These are phyloP conservation scores for Drosophila sp. DNA, from an alignment of 1,140 invertebrate species.

Conservation along the genomic window DNA sequence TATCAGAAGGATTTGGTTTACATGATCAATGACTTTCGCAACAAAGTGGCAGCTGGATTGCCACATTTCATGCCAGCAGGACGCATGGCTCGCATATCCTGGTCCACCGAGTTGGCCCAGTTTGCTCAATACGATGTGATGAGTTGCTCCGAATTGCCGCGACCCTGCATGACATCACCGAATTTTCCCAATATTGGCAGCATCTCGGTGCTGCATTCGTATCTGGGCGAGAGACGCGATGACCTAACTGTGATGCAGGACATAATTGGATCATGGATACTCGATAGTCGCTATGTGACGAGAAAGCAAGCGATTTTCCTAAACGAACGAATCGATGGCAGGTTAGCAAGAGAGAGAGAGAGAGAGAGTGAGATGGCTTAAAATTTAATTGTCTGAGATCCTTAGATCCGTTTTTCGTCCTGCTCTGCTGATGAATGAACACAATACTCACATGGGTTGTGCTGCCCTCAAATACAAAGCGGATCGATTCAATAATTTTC, in stretches of 20 bases:
- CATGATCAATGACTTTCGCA: constrained; percentile 35
- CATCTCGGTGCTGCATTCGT: constrained; percentile 13
- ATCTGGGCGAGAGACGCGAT: not conserved
- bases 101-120: constrained; percentile 41
- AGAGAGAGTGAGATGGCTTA: no score
- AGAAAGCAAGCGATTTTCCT: constrained; percentile 2
- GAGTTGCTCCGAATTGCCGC: not conserved
- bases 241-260: not conserved
- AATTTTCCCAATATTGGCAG: constrained; percentile 31
- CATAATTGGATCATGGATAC: constrained; percentile 14
- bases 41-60: constrained; percentile 36
- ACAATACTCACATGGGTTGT: constrained; percentile 51
- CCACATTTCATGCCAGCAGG: constrained; percentile 33
- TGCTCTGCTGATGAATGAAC: constrained; percentile 43
- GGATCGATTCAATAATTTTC: constrained; percentile 3
- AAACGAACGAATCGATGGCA: not conserved
- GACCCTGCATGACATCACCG: constrained; percentile 40
- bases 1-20: constrained; percentile 8
- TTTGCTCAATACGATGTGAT: constrained; percentile 29
- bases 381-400: no score
- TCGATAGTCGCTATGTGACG: constrained; percentile 28
- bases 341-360: not conserved
- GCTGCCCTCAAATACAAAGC: constrained; percentile 4
- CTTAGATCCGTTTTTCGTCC: constrained; percentile 10
- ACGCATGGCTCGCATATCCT: constrained; percentile 45